Base-by-base conservation (phyloP, 1,140 invertebrate genomes). In the Chrysoperla carnea region DNA sequence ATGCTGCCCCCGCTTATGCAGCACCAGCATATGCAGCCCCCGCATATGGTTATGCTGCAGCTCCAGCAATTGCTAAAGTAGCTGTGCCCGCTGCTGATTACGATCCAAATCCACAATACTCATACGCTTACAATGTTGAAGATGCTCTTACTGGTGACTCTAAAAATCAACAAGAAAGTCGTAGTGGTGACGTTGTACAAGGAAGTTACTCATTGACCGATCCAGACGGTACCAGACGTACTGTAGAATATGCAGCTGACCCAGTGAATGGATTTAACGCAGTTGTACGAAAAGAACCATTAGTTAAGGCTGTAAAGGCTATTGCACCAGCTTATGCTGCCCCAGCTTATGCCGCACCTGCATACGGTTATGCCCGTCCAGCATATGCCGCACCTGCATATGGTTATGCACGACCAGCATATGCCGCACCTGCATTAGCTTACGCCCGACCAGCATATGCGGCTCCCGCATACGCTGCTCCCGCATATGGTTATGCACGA, bases 31-130 rank as follows among this genome's bases (percentile, higher is more conserved):
- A n/a, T 6, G 31, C 31, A 42, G 46, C 48, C 27, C 48, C 53
- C 12, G 42, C 45, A 48, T 40, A 43, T 45, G 33, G 55, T 6
- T 52, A 47, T 36, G 47, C 17, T 36, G 47, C 17, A 23, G 17
- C 17, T 3, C 17, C 17, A 23, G 17, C 17, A 23, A 23, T 23
- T 23, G 17, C 31, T 11, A 51, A 57, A 42, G 46, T 49, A 23
- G 49, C 53, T 14, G 42, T 44, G 48, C 41, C 45, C 45, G 33
- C 55, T 8, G 53, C 48, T 35, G 47, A 57, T 23, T 23, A 23
- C 17, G 17, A 23, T 23, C 17, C 17, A 23, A 23, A 23, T 23
- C 17, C 17, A 23, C 17, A 23, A 23, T 23, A 23, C 17, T 23
- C 17, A 23, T 23, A 23, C 17, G 17, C 17, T 3, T 23, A 23